Base-by-base conservation (phyloP, 2,797 vertebrate genomes). In the Argyrosomus regius region DNA sequence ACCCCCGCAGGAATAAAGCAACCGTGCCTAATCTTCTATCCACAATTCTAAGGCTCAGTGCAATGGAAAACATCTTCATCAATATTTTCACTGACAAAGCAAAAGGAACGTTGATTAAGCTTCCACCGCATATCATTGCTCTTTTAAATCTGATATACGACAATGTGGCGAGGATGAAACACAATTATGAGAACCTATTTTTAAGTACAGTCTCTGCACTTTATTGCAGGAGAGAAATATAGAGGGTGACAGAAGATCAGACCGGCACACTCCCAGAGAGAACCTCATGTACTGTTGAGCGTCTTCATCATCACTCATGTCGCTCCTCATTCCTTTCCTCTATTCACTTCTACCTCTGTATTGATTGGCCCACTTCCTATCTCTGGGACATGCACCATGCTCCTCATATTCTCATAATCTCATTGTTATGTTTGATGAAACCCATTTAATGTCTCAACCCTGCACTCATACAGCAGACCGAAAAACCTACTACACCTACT, bases 291-390 rank as follows among this genome's bases (percentile, higher is more conserved):
- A 10, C 71, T 46, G 52, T 54, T 50, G 50, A 77, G 46, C 31
- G 5, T 75, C 85, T 18, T 68, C 60, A 61, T 75, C 87, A 84
- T 84, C 69, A 41, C 58, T 85, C 76, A 50, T 63, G 52, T 64
- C 53, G 17, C 35, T 50, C 62, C 28, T 70, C 39, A 0, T 24
- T 50, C 39, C 39, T 46, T 64, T 4, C 69, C 45, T 71, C 20
- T 56, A 2, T 16, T 75, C 59, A 41, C 6, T 2, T 43, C 62
- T 12, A 7, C 39, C 70, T 22, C 43, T 0, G 2, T 70, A 89
- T 82, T 20, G 82, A 88, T 85, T 56, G 28, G 48, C 73, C 73
- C 60, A 56, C 26, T 70, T 71, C 17, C 17, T 58, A 58, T 50
- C 78, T 54, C 68, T 57, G 20, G 16, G 70, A 50, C 66, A 46